These are phyloP conservation scores for Tricholaema leucomelas DNA, from an alignment of 2,113 vertebrate species.

Conservation along the genomic window DNA sequence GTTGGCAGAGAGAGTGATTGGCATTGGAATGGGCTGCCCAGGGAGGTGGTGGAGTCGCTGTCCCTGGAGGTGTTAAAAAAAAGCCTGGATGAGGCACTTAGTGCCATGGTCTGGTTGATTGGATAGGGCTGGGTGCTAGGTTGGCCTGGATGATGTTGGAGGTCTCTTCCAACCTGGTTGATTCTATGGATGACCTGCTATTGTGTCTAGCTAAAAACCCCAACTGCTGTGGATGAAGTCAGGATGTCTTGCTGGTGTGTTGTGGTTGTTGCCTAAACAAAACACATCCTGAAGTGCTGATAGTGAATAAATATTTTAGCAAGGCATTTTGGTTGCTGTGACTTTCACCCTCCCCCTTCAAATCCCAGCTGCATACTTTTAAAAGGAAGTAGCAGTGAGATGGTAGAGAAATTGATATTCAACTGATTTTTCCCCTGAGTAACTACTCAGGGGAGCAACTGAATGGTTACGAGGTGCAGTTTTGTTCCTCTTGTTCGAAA, in stretches of 20 bases:
- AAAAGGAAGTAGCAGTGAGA: background rate
- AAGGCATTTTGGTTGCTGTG: background rate
- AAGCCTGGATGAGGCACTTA: too few relatives aligned
- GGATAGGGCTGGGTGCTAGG: too few relatives aligned
- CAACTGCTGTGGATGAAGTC: background rate
- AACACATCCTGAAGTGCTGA: background rate
- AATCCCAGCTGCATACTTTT: background rate
- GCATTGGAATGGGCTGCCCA: too few relatives aligned
- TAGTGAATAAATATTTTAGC: background rate
- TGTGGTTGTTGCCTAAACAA: background rate
- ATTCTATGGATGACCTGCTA: background rate
- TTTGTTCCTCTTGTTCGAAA: background rate
- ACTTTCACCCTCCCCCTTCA: fast-evolving
- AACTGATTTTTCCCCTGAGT: background rate
- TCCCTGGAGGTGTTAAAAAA: too few relatives aligned
- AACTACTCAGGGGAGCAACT: background rate
- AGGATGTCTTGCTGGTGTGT: background rate
- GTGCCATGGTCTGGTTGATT: too few relatives aligned
- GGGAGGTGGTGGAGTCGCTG: too few relatives aligned
- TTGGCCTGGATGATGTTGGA: too few relatives aligned
- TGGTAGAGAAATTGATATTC: background rate
- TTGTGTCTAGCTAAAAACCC: background rate
- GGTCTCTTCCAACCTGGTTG: too few relatives aligned
- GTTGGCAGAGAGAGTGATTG: too few relatives aligned
- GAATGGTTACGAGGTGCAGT: background rate